These are phyloP conservation scores for Tortricodes alternella DNA, from an alignment of 2,888 invertebrate species.

Conservation along the genomic window DNA sequence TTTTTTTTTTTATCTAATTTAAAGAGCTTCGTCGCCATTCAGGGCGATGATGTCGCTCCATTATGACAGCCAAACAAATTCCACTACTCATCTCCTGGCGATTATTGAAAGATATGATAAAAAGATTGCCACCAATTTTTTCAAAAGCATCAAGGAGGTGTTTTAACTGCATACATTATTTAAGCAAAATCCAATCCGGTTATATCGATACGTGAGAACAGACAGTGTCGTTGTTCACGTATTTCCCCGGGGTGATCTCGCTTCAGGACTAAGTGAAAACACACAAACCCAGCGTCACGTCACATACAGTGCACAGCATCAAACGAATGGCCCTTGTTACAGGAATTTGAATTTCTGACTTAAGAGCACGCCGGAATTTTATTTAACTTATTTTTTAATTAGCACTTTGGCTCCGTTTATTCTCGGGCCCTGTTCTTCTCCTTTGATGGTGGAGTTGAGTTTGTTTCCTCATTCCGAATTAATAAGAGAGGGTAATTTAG, in stretches of 20 bases:
- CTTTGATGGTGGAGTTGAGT: conserved; percentile 11
- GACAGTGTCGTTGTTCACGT: conserved; percentile 3
- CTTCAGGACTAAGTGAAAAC: conserved; percentile 2
- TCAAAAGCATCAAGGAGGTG: no score
- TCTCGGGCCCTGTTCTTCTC: conserved; percentile 3
- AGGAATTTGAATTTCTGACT: conserved; percentile 16
- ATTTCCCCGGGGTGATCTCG: conserved; percentile 7
- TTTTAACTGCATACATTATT: background rate
- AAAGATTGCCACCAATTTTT: no score
- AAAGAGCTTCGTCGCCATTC: no score
- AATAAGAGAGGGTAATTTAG: no score
- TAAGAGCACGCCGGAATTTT: conserved; percentile 5
- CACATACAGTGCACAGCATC: background rate
- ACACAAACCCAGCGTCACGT: background rate
- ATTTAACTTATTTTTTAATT: conserved; percentile 25
- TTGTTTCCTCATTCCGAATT: conserved; percentile 5
- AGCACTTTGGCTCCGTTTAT: conserved; percentile 12
- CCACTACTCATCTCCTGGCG: no score
- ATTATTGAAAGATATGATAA: no score
- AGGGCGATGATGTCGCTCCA: no score
- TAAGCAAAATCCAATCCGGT: background rate
- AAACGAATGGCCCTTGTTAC: conserved; percentile 2
- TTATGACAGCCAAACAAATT: no score
- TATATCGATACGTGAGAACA: background rate
- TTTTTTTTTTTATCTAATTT: no score